A percentile compares a stretch with the other conserved stretches of the same genome.
These are phyloP conservation scores for Trogon melanurus DNA, from an alignment of 2,113 vertebrate genomes.

Conservation along the genomic window DNA sequence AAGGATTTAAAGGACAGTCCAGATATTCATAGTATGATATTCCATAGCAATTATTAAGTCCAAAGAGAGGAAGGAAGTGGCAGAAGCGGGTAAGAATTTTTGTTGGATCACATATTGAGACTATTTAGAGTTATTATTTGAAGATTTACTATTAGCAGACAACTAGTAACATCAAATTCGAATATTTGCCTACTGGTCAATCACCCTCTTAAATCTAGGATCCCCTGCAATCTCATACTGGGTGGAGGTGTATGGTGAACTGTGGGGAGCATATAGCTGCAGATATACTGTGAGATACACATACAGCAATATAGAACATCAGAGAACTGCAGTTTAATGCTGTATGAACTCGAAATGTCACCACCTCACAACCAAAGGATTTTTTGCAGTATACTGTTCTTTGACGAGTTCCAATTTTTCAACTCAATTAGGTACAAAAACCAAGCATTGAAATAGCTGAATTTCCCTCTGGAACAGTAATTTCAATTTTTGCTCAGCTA, in stretches of 20 bases:
- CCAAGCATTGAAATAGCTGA: slow-evolving; percentile 22
- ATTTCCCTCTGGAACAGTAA: slow-evolving; percentile 36
- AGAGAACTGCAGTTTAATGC: not conserved
- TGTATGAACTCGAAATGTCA: not conserved
- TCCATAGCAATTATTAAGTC: not conserved
- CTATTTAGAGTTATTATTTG: not conserved
- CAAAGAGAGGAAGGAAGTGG: not conserved
- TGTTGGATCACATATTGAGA: not conserved
- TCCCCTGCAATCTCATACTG: not conserved
- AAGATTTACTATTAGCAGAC: not conserved
- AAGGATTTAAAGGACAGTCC: not conserved
- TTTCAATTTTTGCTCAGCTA: slow-evolving; percentile 30
- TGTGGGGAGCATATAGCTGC: not conserved
- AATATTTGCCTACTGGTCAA: not conserved
- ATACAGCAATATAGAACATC: not conserved
- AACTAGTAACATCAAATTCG: not conserved
- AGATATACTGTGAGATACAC: not conserved
- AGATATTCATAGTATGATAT: not conserved
- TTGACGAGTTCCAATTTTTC: slow-evolving; percentile 38
- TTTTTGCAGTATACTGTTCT: not conserved
- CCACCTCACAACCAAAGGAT: not conserved
- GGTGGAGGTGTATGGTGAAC: not conserved
- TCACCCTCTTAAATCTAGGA: not conserved
- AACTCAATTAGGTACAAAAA: slow-evolving; percentile 46
- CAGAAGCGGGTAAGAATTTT: not conserved